phyloP scores from a whole-genome alignment of 2,113 vertebrate genomes.

The Brevimyrus niger region DNA sequence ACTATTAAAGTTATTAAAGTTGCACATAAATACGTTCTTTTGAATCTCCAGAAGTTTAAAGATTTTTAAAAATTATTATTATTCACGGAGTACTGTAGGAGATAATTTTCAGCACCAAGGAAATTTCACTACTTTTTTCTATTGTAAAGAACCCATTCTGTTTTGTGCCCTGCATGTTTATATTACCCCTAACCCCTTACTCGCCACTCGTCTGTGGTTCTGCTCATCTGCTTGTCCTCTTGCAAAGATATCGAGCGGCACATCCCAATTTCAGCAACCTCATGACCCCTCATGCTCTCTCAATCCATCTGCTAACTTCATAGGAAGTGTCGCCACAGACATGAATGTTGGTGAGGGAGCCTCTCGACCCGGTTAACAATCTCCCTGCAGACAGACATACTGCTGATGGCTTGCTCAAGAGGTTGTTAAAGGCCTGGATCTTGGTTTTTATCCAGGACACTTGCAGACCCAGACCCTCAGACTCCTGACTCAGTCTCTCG shows the following conservation, averaged over 20 bases:
- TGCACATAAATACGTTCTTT: neutral
- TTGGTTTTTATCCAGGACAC: neutral
- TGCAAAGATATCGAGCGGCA: neutral
- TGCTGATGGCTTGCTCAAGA: neutral
- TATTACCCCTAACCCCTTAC: too few relatives aligned
- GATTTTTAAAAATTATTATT: neutral
- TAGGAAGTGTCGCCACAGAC: neutral
- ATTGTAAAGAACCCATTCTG: neutral
- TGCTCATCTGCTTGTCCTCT: neutral
- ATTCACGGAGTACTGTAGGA: neutral
- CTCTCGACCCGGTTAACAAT: neutral
- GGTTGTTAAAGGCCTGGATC: neutral
- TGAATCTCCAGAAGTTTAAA: neutral
- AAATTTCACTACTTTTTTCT: neutral
- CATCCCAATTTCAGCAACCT: neutral
- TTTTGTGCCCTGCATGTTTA: neutral
- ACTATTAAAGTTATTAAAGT: neutral
- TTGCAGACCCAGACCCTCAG: neutral
- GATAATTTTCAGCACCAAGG: neutral
- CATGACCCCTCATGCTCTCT: neutral
- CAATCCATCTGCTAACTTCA: neutral
- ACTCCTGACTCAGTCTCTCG: neutral
- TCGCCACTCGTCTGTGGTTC: too few relatives aligned
- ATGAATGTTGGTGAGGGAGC: neutral
- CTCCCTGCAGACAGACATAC: neutral